Base-by-base conservation (phyloP, 2,888 invertebrate genomes). In the Capitulum mitella region DNA sequence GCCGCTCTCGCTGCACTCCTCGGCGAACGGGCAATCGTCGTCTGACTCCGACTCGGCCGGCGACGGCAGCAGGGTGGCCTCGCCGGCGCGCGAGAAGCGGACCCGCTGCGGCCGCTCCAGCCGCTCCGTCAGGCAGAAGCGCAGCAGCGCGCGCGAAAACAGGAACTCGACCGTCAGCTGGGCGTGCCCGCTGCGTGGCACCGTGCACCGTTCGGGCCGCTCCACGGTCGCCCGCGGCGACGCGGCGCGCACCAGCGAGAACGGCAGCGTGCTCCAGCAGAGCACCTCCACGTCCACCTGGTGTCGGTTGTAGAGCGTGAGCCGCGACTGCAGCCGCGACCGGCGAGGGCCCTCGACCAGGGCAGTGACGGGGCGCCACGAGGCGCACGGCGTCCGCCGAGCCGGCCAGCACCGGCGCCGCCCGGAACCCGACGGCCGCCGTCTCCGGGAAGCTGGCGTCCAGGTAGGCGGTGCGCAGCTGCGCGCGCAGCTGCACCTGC, bases 391-490 rank as follows among this genome's bases (percentile, higher is more conserved):
- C 70, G 26, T 70, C 29, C 40, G 37, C 70, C 34, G 37, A 10
- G 6, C 70, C 70, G 70, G 70, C 70, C 70, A 70, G 70, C 70
- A 70, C 70, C 3, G 70, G 70, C 22, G 40, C 37, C 26, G 70
- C 37, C 40, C 70, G 70, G 19, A 70, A 26, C 37, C 70, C 70
- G 26, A 70, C 40, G 40, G 70, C 70, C 40, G 40, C 70, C 26
- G 37, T 8, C 70, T 70, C 70, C 40, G 70, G 70, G 70, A 40
- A 70, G 22, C 37, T 12, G 40, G 40, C 70, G 22, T 37, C 26
- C 70, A 70, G 70, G 40, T 70, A 70, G 70, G 70, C 70, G 70
- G 37, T 40, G 70, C 70, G 70, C 70, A 70, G 70, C 70, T 70
- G 70, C 10, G 70, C 70, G 26, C 70, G 40, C 70, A 70, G 70